These are phyloP conservation scores for Brachyhypopomus gauderio DNA, from an alignment of 2,113 vertebrate genomes.

Conservation along the genomic window DNA sequence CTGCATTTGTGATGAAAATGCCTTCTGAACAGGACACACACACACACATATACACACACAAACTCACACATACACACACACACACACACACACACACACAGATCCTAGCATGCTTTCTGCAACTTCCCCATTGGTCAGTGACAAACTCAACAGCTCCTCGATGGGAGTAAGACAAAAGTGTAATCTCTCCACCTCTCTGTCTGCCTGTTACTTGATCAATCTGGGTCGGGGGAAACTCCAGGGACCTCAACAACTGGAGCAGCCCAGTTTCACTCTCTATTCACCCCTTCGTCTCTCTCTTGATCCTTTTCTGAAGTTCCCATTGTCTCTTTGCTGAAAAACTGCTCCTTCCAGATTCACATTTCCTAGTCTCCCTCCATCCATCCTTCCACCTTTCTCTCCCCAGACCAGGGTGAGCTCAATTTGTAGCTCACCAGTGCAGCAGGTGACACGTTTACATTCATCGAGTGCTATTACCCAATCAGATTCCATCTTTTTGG, in stretches of 20 bases:
- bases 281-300: conserved; percentile 49
- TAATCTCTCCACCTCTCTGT: conserved; percentile 7
- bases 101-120: not conserved
- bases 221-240: conserved; percentile 67
- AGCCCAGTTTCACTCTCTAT: conserved; percentile 58
- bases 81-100: not conserved
- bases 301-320: conserved; percentile 51
- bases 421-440: too few species aligned
- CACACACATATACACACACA: too few species aligned
- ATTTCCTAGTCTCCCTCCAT: not conserved
- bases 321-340: conserved; percentile 39
- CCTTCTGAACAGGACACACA: too few species aligned
- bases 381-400: conserved; percentile 7
- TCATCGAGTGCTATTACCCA: too few species aligned
- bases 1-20: too few species aligned
- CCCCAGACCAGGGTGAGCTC: too few species aligned
- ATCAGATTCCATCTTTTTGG: too few species aligned
- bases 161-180: not conserved
- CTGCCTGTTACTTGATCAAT: conserved; percentile 42
- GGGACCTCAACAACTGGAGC: conserved; percentile 70
- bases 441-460: too few species aligned
- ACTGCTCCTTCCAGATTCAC: conserved; percentile 12
- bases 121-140: too few species aligned
- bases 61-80: not conserved
- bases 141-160: not conserved